Evolutionary conservation across 2,888 invertebrate species (phyloP), one percentile per base, ranked within the genome.

Genomic region (Plagodis pulveraria): DNA sequence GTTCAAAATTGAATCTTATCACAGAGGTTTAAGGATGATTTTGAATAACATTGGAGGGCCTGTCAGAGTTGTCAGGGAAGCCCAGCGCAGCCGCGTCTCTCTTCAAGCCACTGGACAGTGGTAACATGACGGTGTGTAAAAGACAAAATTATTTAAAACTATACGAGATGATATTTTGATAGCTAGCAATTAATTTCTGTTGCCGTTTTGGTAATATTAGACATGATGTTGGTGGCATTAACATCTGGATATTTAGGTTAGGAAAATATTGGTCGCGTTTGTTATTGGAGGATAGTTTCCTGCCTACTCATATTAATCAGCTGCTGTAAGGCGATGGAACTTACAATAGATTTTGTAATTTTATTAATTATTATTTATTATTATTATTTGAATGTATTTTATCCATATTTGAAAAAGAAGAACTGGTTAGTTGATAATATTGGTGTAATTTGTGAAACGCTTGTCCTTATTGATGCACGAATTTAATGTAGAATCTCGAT

Each of bases 41-140:
- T 46, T 22, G 42, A 22, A n/a, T 2, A 52, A 44, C 11, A 48
- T 47, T 34, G 6, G 33, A 10, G 11, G 56, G 12, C 40, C 46
- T 51, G 56, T 57, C 56, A 60, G 50, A 55, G 43, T n/a, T 79
- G 79, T 80, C 80, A 76, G 74, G 73, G 64, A 9, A 71, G 67
- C 68, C 68, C 66, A 72, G 71, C 77, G 81, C 87, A 86, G 80
- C 80, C 84, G 86, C 82, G 84, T 73, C 58, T 65, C 78, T 73
- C 76, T 77, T 83, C 81, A 81, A 69, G 62, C 66, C 63, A 62
- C 66, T 66, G 65, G 78, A 81, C 82, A 76, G 75, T 71, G 71
- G 73, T 66, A 72, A 73, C 65, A 71, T 67, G 67, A 71, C 73
- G 73, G 69, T 70, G 71, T 72, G 74, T 76, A 74, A 62, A 68